Percentiles rank a stretch among this genome's conserved stretches.
phyloP scores from a whole-genome alignment of 2,113 vertebrate genomes.

The Peromyscus leucopus region DNA sequence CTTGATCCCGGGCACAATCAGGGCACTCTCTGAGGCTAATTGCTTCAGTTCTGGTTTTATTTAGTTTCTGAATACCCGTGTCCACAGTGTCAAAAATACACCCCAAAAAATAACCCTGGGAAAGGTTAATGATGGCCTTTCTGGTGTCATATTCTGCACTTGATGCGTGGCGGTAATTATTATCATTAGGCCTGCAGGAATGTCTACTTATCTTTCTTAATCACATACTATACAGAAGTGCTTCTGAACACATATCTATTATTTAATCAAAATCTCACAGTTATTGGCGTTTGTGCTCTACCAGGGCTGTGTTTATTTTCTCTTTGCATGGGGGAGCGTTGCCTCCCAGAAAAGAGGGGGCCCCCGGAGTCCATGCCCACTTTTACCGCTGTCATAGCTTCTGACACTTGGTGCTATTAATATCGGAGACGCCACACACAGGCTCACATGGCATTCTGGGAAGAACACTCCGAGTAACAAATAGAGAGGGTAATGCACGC shows the following conservation, averaged over 20 bases:
- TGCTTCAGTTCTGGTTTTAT: constrained; percentile 84
- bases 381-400: constrained; percentile 88
- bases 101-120: constrained; percentile 89
- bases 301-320: constrained; percentile 97
- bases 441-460: constrained; percentile 83
- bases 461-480: constrained; percentile 85
- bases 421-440: constrained; percentile 87
- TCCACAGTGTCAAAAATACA: constrained; percentile 88
- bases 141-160: constrained; percentile 96
- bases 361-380: constrained; percentile 84
- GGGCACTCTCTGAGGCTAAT: constrained; percentile 73
- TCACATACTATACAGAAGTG: constrained; percentile 93
- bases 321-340: constrained; percentile 89
- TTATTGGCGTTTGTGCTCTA: constrained; percentile 91
- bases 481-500: neutral
- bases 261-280: constrained; percentile 99
- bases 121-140: constrained; percentile 98
- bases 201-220: constrained; percentile 97
- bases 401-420: constrained; percentile 89
- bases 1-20: constrained; percentile 70
- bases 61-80: constrained; percentile 87
- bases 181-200: constrained; percentile 97
- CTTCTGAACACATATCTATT: constrained; percentile 98
- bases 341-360: constrained; percentile 89
- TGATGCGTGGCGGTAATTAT: constrained; percentile 95